Conservation (phyloP, 2,888 invertebrate species). For the Caenorhabditis becei region DNA sequence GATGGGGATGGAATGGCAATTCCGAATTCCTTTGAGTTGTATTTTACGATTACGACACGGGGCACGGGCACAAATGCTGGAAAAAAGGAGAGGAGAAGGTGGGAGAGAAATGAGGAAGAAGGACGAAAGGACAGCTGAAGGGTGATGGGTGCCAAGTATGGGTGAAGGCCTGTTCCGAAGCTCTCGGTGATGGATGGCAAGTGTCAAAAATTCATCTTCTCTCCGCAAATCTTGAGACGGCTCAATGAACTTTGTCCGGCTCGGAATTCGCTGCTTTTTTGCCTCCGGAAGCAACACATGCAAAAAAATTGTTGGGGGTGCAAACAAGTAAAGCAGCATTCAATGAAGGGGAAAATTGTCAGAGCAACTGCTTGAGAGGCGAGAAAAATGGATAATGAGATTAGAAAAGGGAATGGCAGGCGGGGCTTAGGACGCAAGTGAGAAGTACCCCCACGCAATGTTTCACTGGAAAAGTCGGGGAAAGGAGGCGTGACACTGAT, state of each 20-base stretch:
- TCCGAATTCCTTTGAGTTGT: constrained; percentile 30
- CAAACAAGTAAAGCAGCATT: constrained; percentile 30
- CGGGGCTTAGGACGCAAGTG: not conserved
- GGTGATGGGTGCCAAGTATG: not conserved
- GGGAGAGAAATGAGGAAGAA: not conserved
- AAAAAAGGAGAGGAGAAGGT: not conserved
- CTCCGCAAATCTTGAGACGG: constrained; percentile 46
- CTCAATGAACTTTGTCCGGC: constrained; percentile 43
- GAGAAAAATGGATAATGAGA: constrained; percentile 55
- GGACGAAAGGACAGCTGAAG: not conserved
- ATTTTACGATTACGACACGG: no score
- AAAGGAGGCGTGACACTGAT: not conserved
- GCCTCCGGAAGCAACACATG: constrained; percentile 2
- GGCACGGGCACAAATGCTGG: not conserved
- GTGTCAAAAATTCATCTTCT: constrained; percentile 28
- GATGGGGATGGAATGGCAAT: constrained; percentile 21
- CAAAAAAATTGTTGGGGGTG: not conserved
- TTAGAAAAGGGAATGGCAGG: constrained; percentile 32
- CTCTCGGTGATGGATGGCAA: constrained; percentile 41
- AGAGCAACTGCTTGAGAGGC: constrained; percentile 26
- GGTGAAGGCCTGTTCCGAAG: constrained; percentile 19
- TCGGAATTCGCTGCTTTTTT: constrained; percentile 3
- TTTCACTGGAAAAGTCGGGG: not conserved
- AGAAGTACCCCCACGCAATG: not conserved
- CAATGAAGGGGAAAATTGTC: constrained; percentile 55